phyloP scores from a whole-genome alignment of 2,888 invertebrate species.

The Zhengitettix transpicula region DNA sequence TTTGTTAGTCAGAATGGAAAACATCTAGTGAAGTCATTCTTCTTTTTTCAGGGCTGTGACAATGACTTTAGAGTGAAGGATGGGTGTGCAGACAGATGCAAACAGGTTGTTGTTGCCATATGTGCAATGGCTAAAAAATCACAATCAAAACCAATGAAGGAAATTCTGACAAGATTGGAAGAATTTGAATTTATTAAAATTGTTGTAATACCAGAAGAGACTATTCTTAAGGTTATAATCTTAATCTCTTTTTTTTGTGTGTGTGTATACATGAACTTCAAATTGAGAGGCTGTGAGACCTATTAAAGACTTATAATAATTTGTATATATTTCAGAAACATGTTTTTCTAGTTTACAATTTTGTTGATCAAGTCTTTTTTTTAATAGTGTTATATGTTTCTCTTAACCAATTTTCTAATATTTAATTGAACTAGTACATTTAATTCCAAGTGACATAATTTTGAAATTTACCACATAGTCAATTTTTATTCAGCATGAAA shows the following conservation, averaged over 20 bases:
- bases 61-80: constrained; percentile 33
- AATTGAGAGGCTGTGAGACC: neutral
- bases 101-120: constrained; percentile 91
- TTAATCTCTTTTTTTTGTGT: no score
- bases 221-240: constrained; percentile 66
- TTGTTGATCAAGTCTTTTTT: no score
- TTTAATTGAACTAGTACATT: no score
- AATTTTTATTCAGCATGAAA: no score
- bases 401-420: no score
- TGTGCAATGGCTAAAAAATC: constrained; percentile 99
- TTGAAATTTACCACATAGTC: no score
- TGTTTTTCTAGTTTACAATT: neutral
- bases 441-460: no score
- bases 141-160: constrained; percentile 97
- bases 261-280: neutral
- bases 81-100: constrained; percentile 34
- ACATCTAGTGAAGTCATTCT: constrained; percentile 43
- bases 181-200: constrained; percentile 94
- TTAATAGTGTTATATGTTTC: no score
- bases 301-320: constrained; percentile 12
- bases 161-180: constrained; percentile 86
- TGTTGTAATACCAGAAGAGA: constrained; percentile 87
- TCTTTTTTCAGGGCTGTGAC: constrained; percentile 47
- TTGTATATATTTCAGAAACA: neutral
- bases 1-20: neutral